Conservation (phyloP, 2,797 vertebrate genomes). For the Scolopax rusticola region DNA sequence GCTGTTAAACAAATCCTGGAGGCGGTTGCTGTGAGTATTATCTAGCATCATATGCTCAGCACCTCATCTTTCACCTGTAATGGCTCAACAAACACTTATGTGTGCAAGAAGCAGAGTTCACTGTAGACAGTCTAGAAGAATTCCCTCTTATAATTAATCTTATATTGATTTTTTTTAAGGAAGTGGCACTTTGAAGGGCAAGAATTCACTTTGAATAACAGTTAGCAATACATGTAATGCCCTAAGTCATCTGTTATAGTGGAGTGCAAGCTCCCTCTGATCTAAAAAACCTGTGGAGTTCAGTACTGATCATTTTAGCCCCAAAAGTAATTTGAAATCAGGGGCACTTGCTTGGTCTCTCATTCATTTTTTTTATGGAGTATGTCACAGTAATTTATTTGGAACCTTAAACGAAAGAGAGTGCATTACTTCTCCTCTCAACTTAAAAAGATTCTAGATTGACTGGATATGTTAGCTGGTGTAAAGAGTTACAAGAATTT, state of each 20-base stretch:
- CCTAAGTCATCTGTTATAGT: not conserved
- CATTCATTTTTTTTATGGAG: not conserved
- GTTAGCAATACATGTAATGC: not conserved
- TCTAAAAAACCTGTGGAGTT: not conserved
- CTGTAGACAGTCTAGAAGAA: not conserved
- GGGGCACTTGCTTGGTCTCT: not conserved
- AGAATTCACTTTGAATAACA: not conserved
- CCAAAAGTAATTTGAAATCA: not conserved
- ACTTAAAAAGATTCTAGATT: not conserved
- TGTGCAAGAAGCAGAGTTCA: not conserved
- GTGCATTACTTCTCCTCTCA: not conserved
- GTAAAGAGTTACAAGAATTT: not conserved
- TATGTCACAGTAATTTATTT: not conserved
- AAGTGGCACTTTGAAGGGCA: not conserved
- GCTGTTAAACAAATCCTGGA: slow-evolving; percentile 90
- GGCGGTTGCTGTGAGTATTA: slow-evolving; percentile 87
- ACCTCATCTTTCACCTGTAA: not conserved
- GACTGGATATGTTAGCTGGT: not conserved
- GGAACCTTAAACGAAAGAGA: not conserved
- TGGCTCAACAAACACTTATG: not conserved
- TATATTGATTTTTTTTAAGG: not conserved
- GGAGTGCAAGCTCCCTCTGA: not conserved
- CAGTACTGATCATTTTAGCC: not conserved
- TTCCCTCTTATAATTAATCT: not conserved
- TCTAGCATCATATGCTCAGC: not conserved